Evolutionary conservation across 2,113 vertebrate species (phyloP).

Genomic region (Fregetta grallaria): DNA sequence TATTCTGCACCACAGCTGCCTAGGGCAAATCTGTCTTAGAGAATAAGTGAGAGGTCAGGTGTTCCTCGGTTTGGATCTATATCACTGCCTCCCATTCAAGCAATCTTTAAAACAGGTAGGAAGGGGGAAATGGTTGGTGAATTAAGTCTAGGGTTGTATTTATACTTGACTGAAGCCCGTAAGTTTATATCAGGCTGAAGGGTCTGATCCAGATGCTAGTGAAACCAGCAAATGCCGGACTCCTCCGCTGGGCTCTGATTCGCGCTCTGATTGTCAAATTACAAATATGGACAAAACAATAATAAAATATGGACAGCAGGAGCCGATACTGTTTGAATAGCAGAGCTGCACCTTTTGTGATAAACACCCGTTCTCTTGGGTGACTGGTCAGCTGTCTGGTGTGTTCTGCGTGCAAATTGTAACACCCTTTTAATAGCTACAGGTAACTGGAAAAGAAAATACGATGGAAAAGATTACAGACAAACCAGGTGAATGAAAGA

Average conservation of each 20-base stretch:
- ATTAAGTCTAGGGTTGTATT: not conserved
- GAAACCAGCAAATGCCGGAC: not conserved
- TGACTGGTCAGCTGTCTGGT: not conserved
- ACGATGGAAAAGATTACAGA: rapidly evolving
- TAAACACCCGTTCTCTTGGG: rapidly evolving
- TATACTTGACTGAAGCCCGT: not conserved
- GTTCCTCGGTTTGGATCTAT: not conserved
- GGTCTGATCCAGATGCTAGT: not conserved
- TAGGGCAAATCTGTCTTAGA: not conserved
- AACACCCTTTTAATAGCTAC: not conserved
- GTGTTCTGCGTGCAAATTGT: not conserved
- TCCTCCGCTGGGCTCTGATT: not conserved
- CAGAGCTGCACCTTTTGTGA: not conserved
- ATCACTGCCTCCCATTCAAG: not conserved
- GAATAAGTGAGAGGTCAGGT: not conserved
- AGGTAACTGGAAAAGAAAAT: not conserved
- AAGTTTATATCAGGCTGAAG: not conserved
- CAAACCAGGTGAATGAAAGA: not conserved
- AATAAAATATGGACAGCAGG: rapidly evolving
- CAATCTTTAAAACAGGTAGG: not conserved
- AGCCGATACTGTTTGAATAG: not conserved
- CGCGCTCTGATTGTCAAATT: rapidly evolving
- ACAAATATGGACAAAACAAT: too few relatives aligned
- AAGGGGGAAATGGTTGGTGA: too few relatives aligned
- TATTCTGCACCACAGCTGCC: not conserved